A percentile compares a stretch with the other conserved stretches of the same genome.
phyloP scores from a whole-genome alignment of 2,113 vertebrate genomes.

The Nannobrachium achirus region DNA sequence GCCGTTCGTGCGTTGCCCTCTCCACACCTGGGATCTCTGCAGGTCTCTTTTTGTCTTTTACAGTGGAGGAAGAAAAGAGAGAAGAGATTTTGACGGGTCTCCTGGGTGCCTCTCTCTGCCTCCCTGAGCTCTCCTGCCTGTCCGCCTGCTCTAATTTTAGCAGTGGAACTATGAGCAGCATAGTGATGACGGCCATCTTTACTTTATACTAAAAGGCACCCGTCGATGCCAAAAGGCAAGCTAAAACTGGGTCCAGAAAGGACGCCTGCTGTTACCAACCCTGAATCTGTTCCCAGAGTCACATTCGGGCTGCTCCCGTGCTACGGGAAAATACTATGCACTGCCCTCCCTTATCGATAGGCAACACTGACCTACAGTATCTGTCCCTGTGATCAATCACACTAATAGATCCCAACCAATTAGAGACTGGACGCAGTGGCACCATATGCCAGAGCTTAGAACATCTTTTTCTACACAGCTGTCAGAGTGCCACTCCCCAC shows the following conservation, averaged over 20 bases:
- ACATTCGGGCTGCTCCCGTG: neutral
- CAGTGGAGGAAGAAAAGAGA: neutral
- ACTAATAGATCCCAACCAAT: slow-evolving; percentile 27
- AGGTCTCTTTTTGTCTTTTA: neutral
- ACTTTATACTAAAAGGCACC: slow-evolving; percentile 68
- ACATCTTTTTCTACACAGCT: neutral
- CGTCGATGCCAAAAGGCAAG: slow-evolving; percentile 54
- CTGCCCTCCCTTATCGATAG: slow-evolving; percentile 2
- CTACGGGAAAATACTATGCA: neutral
- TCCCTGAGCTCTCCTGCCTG: slow-evolving; percentile 40
- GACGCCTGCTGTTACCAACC: slow-evolving; percentile 26
- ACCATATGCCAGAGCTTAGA: slow-evolving; percentile 4
- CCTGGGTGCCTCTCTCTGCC: slow-evolving; percentile 63
- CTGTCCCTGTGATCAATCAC: slow-evolving; percentile 21
- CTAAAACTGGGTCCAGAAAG: slow-evolving; percentile 35
- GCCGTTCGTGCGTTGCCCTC: slow-evolving; percentile 2
- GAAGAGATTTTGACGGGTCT: slow-evolving; percentile 45
- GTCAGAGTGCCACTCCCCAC: slow-evolving; percentile 35
- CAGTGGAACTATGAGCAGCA: slow-evolving; percentile 69
- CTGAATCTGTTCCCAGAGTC: slow-evolving; percentile 1
- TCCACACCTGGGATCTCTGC: slow-evolving; percentile 11
- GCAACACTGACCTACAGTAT: neutral
- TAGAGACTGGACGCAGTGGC: neutral
- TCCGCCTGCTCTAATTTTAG: slow-evolving; percentile 79
- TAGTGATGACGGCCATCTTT: slow-evolving; percentile 81